Conservation (phyloP, 2,888 invertebrate genomes). For the Phragmatobia fuliginosa region DNA sequence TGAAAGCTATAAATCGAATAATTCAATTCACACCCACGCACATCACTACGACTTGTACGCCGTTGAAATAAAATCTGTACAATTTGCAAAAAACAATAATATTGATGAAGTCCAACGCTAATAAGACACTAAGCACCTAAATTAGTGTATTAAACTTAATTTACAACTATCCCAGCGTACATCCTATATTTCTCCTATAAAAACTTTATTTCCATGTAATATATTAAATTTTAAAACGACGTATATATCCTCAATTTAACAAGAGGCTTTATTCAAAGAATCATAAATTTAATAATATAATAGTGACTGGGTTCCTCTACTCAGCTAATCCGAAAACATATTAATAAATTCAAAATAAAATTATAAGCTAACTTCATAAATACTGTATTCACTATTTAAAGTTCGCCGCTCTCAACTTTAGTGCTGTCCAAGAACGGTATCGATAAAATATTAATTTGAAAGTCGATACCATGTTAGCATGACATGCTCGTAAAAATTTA, state of each 20-base stretch:
- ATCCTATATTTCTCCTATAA: conserved; percentile 28
- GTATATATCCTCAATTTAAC: conserved; percentile 13
- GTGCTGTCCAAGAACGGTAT: conserved; percentile 46
- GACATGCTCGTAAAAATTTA: conserved; percentile 75
- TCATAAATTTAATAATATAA: conserved; percentile 39
- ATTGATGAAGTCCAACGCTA: conserved; percentile 26
- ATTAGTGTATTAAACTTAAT: conserved; percentile 41
- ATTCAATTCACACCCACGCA: conserved; percentile 10
- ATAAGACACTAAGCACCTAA: conserved; percentile 37
- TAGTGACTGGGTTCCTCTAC: conserved; percentile 32
- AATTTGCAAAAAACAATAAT: conserved; percentile 23
- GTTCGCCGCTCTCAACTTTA: conserved; percentile 51
- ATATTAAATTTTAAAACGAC: conserved; percentile 26
- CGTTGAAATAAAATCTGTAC: conserved; percentile 24
- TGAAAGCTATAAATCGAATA: conserved; percentile 10
- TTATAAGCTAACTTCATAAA: conserved; percentile 52
- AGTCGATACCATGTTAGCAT: conserved; percentile 65
- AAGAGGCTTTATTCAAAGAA: conserved; percentile 28
- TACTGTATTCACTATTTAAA: conserved; percentile 49
- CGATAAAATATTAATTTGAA: conserved; percentile 75
- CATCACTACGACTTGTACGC: not conserved
- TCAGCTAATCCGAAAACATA: conserved; percentile 42
- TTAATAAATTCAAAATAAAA: conserved; percentile 52
- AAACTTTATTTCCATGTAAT: conserved; percentile 39
- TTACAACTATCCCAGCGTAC: conserved; percentile 32